Conservation (phyloP, 2,888 invertebrate genomes). For the Axea sp. region DNA sequence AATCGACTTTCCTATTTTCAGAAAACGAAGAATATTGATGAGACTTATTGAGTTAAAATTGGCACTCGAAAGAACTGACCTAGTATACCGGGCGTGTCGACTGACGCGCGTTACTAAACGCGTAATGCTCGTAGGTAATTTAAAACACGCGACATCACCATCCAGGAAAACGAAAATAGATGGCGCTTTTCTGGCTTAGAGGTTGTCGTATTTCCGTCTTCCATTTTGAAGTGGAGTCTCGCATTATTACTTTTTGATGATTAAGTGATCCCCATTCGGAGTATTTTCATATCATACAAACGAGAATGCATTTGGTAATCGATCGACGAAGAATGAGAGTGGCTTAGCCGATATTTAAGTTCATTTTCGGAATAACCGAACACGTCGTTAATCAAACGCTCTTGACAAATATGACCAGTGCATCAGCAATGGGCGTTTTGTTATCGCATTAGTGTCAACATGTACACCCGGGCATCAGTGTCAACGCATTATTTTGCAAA, state of each 20-base stretch:
- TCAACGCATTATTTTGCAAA: constrained; percentile 31
- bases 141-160: constrained; percentile 26
- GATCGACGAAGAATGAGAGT: no score
- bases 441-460: constrained; percentile 40
- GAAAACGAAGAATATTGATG: neutral
- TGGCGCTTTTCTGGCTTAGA: constrained; percentile 7
- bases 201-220: neutral
- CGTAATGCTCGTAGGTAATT: constrained; percentile 41
- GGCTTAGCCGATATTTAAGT: constrained; percentile 9
- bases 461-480: constrained; percentile 2
- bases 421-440: constrained; percentile 31
- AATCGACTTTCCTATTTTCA: no score
- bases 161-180: constrained; percentile 40
- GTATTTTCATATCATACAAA: no score
- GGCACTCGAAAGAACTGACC: constrained; percentile 40
- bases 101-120: constrained; percentile 37
- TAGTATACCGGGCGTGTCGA: constrained; percentile 27
- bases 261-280: no score
- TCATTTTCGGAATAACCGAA: constrained; percentile 14
- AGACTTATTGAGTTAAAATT: constrained; percentile 27
- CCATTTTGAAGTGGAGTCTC: constrained; percentile 8
- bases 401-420: constrained; percentile 23
- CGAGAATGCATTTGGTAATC: neutral
- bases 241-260: constrained; percentile 1
- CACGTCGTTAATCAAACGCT: constrained; percentile 36